Conservation (phyloP, 2,797 vertebrate species). For the Rhynchonycteris naso region DNA sequence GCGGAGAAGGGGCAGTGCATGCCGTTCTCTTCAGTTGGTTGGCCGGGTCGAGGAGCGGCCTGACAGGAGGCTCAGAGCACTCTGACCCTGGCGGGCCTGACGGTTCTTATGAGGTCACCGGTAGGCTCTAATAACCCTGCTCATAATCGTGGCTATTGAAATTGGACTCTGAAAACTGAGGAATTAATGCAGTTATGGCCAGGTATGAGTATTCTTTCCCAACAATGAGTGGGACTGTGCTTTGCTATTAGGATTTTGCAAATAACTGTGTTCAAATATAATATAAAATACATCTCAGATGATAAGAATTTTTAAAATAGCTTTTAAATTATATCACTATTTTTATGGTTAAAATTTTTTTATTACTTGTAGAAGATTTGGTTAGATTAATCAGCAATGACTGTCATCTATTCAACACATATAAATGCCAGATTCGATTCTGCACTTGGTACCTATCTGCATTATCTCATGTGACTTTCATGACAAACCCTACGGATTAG, state of each 20-base stretch:
- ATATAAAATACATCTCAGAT: background rate
- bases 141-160: background rate
- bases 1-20: fast-evolving
- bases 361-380: background rate
- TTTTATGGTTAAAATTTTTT: background rate
- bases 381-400: background rate
- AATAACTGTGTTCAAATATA: background rate
- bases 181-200: background rate
- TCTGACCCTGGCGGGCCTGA: background rate
- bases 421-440: background rate
- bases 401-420: background rate
- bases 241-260: background rate
- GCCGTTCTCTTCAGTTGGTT: background rate
- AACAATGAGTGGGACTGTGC: background rate
- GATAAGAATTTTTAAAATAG: background rate
- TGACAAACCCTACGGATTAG: background rate
- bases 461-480: background rate
- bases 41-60: background rate
- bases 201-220: background rate
- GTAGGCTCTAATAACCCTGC: background rate
- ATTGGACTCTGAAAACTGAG: background rate
- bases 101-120: background rate
- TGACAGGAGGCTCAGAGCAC: background rate
- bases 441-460: background rate
- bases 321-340: background rate